phyloP scores from a whole-genome alignment of 2,888 invertebrate genomes.

The Nomada flava region DNA sequence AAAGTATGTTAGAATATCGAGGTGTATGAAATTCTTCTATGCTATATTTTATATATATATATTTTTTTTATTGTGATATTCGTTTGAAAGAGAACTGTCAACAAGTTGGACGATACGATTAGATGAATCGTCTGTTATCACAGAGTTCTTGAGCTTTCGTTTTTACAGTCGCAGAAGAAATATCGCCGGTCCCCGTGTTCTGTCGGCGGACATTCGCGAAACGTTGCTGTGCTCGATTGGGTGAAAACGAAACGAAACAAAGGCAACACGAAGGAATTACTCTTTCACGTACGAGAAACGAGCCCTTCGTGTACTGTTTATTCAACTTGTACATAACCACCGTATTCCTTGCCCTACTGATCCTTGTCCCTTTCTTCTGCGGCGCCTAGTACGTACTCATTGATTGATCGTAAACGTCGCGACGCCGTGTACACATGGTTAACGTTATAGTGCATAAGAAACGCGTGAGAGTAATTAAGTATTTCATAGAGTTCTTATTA shows the following conservation, averaged over 20 bases:
- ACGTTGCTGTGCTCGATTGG: slow-evolving; percentile 29
- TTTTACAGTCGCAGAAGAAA: not conserved
- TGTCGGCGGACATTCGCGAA: slow-evolving; percentile 36
- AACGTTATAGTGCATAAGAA: slow-evolving; percentile 64
- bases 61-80: slow-evolving; percentile 9
- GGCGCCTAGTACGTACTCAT: slow-evolving; percentile 21
- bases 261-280: slow-evolving; percentile 16
- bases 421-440: slow-evolving; percentile 42
- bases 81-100: not conserved
- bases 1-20: no score
- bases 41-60: no score
- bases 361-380: slow-evolving; percentile 45
- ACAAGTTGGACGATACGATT: no score
- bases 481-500: slow-evolving; percentile 66
- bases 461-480: slow-evolving; percentile 60
- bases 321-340: slow-evolving; percentile 69
- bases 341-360: slow-evolving; percentile 56
- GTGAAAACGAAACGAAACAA: slow-evolving; percentile 10
- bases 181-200: slow-evolving; percentile 2
- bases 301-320: slow-evolving; percentile 39
- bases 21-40: no score
- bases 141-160: not conserved
- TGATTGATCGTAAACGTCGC: slow-evolving; percentile 4
- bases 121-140: no score
- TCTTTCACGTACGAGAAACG: slow-evolving; percentile 22